Conservation (phyloP, 2,113 vertebrate genomes). For the Proteles cristata region DNA sequence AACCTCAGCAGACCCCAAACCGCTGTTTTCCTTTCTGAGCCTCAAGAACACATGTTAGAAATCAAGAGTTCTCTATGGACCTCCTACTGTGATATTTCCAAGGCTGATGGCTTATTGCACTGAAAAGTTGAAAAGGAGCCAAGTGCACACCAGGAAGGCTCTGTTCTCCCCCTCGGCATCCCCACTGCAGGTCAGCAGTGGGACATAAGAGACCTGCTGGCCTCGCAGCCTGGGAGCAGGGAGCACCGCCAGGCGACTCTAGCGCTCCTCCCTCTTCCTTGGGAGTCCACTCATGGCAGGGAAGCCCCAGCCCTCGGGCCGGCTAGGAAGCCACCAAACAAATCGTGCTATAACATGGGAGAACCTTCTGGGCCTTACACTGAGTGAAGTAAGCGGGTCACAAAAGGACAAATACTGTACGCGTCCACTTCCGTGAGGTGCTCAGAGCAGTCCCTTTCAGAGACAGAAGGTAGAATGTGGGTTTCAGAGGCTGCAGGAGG, state of each 20-base stretch:
- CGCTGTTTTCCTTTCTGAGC: neutral
- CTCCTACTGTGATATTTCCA: neutral
- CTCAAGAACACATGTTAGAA: neutral
- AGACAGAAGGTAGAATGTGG: neutral
- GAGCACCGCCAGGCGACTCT: neutral
- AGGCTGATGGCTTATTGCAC: neutral
- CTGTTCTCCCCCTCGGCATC: too few species aligned
- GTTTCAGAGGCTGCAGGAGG: neutral
- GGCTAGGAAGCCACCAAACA: neutral
- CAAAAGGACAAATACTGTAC: neutral
- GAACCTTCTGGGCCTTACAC: neutral
- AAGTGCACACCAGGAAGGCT: neutral
- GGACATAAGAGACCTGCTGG: neutral
- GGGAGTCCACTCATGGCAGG: neutral
- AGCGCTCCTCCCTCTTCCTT: neutral
- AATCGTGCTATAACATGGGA: rapidly evolving
- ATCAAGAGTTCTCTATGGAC: neutral
- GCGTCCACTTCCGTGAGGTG: neutral
- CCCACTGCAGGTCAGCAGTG: neutral
- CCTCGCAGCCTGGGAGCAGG: neutral
- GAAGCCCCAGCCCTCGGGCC: neutral
- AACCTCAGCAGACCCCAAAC: neutral
- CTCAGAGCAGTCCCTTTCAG: neutral
- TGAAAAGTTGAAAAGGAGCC: neutral
- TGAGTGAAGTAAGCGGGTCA: neutral